Conservation (phyloP, 2,888 invertebrate species). For the Microdon myrmicae region DNA sequence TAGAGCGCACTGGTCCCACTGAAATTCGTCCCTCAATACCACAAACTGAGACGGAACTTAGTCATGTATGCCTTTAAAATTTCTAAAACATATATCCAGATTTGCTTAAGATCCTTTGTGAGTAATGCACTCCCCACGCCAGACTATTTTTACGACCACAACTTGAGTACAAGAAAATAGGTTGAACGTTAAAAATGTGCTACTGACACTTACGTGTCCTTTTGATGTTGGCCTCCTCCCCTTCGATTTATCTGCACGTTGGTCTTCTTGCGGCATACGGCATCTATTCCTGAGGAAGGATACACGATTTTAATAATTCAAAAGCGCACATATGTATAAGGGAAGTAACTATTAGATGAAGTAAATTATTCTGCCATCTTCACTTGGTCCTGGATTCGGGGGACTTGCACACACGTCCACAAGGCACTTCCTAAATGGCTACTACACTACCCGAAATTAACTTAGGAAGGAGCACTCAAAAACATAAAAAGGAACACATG, state of each 20-base stretch:
- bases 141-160: too few species aligned
- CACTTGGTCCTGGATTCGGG: conserved; percentile 11
- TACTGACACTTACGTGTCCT: conserved; percentile 20
- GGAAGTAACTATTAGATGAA: conserved; percentile 14
- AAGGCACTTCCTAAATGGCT: conserved; percentile 14
- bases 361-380: conserved; percentile 46
- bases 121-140: too few species aligned
- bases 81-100: too few species aligned
- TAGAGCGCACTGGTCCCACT: too few species aligned
- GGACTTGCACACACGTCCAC: neutral
- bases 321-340: conserved; percentile 9
- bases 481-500: too few species aligned
- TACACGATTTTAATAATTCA: conserved; percentile 45
- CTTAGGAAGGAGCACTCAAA: too few species aligned
- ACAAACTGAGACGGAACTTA: too few species aligned
- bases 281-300: conserved; percentile 12
- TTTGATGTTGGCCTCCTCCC: conserved; percentile 11
- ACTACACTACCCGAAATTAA: conserved; percentile 22
- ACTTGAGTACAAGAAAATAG: too few species aligned
- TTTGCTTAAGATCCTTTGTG: too few species aligned
- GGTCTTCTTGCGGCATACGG: neutral
- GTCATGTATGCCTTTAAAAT: too few species aligned
- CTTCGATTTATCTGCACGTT: neutral
- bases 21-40: too few species aligned
- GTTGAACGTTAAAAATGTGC: too few species aligned